Conservation (phyloP, 2,888 invertebrate genomes). For the Apamea epomidion region DNA sequence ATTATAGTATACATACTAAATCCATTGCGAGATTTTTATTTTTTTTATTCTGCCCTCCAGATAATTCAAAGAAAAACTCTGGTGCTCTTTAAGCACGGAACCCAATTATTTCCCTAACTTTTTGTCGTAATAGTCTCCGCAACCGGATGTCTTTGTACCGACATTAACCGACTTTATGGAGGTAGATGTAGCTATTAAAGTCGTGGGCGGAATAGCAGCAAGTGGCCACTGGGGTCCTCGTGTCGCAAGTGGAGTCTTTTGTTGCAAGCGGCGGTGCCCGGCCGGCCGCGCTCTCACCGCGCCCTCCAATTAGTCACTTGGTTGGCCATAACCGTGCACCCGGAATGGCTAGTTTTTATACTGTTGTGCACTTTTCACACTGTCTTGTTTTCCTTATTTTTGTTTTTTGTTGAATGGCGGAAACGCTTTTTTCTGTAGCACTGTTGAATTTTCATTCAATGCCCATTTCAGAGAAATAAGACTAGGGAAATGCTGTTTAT, state of each 20-base stretch:
- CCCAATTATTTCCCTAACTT: conserved; percentile 22
- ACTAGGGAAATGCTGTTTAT: not conserved
- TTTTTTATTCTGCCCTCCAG: not conserved
- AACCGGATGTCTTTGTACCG: conserved; percentile 22
- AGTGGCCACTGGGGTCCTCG: conserved; percentile 49
- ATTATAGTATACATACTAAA: not conserved
- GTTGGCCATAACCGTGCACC: conserved; percentile 67
- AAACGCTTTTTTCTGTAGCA: not conserved
- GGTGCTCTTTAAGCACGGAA: conserved; percentile 3
- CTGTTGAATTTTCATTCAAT: conserved; percentile 10
- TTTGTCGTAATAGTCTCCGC: conserved; percentile 10
- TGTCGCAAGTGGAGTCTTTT: conserved; percentile 49
- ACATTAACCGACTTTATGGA: conserved; percentile 26
- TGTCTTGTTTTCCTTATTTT: conserved; percentile 10
- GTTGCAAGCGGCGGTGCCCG: conserved; percentile 55
- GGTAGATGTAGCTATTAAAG: conserved; percentile 26
- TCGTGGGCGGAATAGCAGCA: conserved; percentile 20
- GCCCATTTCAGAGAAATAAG: not conserved
- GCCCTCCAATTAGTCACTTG: conserved; percentile 79
- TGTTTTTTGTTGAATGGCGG: not conserved
- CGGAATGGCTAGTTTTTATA: conserved; percentile 58
- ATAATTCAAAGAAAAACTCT: conserved; percentile 4
- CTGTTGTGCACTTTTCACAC: conserved; percentile 50
- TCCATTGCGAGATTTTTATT: not conserved
- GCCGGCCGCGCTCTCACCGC: conserved; percentile 53